Conservation (phyloP, 23 tunicate species). For the Ciona savignyi region DNA sequence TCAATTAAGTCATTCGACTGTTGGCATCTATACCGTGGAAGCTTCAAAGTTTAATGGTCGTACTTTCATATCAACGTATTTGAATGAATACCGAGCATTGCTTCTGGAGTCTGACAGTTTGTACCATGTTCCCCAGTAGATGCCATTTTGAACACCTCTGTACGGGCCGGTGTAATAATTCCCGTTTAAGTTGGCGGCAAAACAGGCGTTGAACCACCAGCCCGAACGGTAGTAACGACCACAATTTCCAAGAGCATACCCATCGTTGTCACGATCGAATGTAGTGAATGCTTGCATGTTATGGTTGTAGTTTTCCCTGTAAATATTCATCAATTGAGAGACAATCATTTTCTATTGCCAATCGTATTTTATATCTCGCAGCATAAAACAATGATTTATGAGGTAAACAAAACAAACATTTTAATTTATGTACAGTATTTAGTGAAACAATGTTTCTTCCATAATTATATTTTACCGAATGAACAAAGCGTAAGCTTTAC, state of each 20-base stretch:
- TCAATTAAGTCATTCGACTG: too few relatives aligned
- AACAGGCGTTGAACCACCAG: conserved; percentile 88
- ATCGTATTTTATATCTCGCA: too few relatives aligned
- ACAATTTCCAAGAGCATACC: conserved; percentile 62
- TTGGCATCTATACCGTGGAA: too few relatives aligned
- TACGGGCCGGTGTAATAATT: conserved; percentile 55
- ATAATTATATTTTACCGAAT: too few relatives aligned
- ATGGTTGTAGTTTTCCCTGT: conserved; percentile 41
- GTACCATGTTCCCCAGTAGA: conserved; percentile 90
- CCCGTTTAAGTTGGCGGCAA: conserved; percentile 86
- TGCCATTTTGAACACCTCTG: conserved; percentile 55
- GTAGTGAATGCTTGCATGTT: conserved; percentile 20
- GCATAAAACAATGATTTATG: neutral
- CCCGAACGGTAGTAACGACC: conserved; percentile 63
- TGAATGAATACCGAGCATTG: conserved; percentile 44
- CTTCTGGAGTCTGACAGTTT: conserved; percentile 25
- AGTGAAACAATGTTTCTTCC: too few relatives aligned
- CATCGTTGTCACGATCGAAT: conserved; percentile 26
- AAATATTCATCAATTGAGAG: too few relatives aligned
- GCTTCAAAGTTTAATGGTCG: conserved; percentile 36
- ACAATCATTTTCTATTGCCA: too few relatives aligned
- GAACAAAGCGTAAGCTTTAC: too few relatives aligned
- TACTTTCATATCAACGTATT: conserved; percentile 83
- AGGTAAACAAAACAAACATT: neutral
- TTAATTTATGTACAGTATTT: neutral